Evolutionary conservation across 2,113 vertebrate species (phyloP).

Genomic region (Xenopus borealis): DNA sequence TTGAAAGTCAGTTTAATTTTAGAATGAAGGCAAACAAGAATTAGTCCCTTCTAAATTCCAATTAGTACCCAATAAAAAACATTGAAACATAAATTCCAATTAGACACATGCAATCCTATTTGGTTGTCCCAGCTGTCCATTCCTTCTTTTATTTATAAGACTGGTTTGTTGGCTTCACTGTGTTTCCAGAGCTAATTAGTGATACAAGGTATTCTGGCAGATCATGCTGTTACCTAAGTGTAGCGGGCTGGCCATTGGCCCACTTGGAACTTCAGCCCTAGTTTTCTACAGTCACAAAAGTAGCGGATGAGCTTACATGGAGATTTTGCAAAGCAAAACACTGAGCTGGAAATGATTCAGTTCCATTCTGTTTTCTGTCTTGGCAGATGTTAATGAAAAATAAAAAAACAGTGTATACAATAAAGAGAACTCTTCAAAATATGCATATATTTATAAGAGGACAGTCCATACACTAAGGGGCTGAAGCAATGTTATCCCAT

Average conservation of each 20-base stretch:
- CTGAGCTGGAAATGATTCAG: slow-evolving; percentile 20
- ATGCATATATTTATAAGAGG: slow-evolving; percentile 7
- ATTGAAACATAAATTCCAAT: slow-evolving; percentile 15
- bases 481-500: too few relatives aligned
- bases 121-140: slow-evolving; percentile 39
- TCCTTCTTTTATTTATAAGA: slow-evolving; percentile 40
- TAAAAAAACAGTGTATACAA: slow-evolving; percentile 26
- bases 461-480: too few relatives aligned
- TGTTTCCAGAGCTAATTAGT: slow-evolving; percentile 35
- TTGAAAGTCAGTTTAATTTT: too few relatives aligned
- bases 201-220: slow-evolving; percentile 39
- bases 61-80: too few relatives aligned
- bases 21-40: neutral
- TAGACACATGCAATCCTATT: slow-evolving; percentile 27
- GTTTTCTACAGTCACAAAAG: slow-evolving; percentile 20
- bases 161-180: slow-evolving; percentile 22
- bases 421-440: slow-evolving; percentile 8
- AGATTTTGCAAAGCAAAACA: slow-evolving; percentile 37
- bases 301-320: slow-evolving; percentile 39
- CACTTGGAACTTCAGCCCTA: slow-evolving; percentile 15
- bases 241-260: slow-evolving; percentile 15
- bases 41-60: slow-evolving; percentile 10
- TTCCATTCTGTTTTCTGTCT: slow-evolving; percentile 14
- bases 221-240: slow-evolving; percentile 38
- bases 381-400: slow-evolving; percentile 18